These are phyloP conservation scores for Lerista edwardsae DNA, from an alignment of 2,797 vertebrate species.

Conservation along the genomic window DNA sequence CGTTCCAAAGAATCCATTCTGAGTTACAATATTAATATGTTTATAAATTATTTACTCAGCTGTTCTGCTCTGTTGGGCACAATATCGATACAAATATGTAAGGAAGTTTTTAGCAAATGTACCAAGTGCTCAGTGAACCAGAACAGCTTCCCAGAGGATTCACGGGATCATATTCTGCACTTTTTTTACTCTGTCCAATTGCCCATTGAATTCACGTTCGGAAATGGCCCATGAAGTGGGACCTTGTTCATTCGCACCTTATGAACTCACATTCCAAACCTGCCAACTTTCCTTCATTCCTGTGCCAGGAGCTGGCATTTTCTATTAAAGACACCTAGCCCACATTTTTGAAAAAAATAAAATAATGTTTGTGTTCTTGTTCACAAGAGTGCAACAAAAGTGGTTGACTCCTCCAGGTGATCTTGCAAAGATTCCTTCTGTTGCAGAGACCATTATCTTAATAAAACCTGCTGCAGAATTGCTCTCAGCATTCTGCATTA, in stretches of 20 bases:
- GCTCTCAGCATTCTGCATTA: neutral
- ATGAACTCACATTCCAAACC: neutral
- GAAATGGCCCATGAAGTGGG: slow-evolving; percentile 18
- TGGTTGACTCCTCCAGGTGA: neutral
- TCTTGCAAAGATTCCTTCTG: neutral
- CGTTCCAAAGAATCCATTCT: slow-evolving; percentile 37
- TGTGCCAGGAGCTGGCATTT: neutral
- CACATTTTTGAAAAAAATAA: neutral
- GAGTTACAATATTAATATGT: slow-evolving; percentile 16
- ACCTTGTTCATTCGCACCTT: neutral
- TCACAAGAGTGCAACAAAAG: too few species aligned
- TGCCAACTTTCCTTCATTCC: neutral
- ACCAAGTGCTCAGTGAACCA: slow-evolving; percentile 25
- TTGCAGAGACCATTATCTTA: neutral
- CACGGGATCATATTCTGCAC: slow-evolving; percentile 12
- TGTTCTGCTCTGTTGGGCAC: slow-evolving; percentile 53
- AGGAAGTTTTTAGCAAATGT: neutral
- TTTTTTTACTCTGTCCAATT: slow-evolving; percentile 22
- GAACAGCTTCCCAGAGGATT: slow-evolving; percentile 24
- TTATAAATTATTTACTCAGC: slow-evolving; percentile 51
- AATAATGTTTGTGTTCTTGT: neutral
- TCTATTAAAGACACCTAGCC: neutral
- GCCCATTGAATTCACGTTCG: slow-evolving; percentile 18
- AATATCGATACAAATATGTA: slow-evolving; percentile 30
- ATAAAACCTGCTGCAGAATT: slow-evolving; percentile 19